Base-by-base conservation (phyloP, 2,797 vertebrate species). In the Arnoldichthys spilopterus region DNA sequence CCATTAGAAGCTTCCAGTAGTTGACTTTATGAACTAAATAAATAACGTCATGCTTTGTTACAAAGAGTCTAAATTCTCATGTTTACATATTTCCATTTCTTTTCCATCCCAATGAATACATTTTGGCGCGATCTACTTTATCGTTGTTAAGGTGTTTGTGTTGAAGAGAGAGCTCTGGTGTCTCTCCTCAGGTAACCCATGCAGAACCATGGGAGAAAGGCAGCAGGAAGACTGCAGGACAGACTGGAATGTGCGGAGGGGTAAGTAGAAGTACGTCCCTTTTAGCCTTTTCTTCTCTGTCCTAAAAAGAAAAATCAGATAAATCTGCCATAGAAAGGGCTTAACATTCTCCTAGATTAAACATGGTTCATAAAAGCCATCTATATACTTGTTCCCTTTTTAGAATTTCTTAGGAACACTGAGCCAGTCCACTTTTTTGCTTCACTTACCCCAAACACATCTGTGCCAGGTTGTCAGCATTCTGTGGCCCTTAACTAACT, bases 251-350 rank as follows among this genome's bases (percentile, higher is more conserved):
- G 98, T 99, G 98, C 96, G 98, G 98, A 95, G 98, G 98, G 98
- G 98, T 99, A 99, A 99, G 98, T 99, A 96, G 96, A 99, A 98
- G 97, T 99, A 98, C 97, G 98, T 99, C 96, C 92, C 91, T 96
- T 92, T 95, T 93, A 90, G 76, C 79, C 53, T 71, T 37, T 77
- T 59, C 30, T 88, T 89, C 87, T 90, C 86, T 88, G 84, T 34
- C 3, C 78, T 75, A 69, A 49, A 37, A 34, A 64, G 34, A 64
- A 40, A 49, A n/a, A 28, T 12, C 3, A 9, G 56, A 30, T 30
- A 37, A 8, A 28, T 11, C 26, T 51, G 1, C 16, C 11, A 12
- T 6, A 69, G 15, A 69, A 26, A 18, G 11, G 11, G 11, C 12
- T 24, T 4, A 37, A 56, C 5, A 24, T n/a, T n/a, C n/a, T n/a